These are phyloP conservation scores for Rhinichthys klamathensis DNA, from an alignment of 2,113 vertebrate species.

Conservation along the genomic window DNA sequence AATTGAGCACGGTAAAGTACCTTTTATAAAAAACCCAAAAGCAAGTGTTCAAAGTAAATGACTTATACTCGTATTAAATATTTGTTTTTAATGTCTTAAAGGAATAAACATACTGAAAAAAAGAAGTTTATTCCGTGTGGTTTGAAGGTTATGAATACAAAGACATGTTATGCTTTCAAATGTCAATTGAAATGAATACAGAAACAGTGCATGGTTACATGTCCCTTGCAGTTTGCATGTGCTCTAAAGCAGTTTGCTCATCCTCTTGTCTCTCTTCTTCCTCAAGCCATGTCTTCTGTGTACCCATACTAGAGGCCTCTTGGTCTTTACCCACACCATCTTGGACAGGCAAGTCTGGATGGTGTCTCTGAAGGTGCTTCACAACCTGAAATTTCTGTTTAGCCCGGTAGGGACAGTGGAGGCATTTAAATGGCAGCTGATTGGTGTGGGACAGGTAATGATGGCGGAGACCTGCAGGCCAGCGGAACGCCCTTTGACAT, in stretches of 20 bases:
- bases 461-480: conserved; percentile 92
- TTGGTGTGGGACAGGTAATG: conserved; percentile 95
- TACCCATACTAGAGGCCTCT: conserved; percentile 70
- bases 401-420: conserved; percentile 90
- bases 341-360: conserved; percentile 79
- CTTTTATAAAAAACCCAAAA: background rate
- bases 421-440: conserved; percentile 90
- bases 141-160: background rate
- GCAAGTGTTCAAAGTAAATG: background rate
- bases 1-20: conserved; percentile 8
- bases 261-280: background rate
- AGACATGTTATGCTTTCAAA: background rate
- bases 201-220: background rate
- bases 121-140: background rate
- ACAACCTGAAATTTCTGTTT: conserved; percentile 97
- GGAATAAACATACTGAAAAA: background rate
- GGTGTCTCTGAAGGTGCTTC: conserved; percentile 85
- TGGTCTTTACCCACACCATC: conserved; percentile 87
- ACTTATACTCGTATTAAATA: background rate
- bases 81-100: background rate
- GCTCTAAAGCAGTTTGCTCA: background rate
- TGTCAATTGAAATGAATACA: background rate
- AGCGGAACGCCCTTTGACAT: conserved; percentile 89
- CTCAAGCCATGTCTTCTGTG: conserved; percentile 77
- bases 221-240: background rate